Percentiles rank a stretch among this genome's conserved stretches.
Evolutionary conservation across 1,140 invertebrate species (phyloP).

Genomic region (Eurosta solidaginis): DNA sequence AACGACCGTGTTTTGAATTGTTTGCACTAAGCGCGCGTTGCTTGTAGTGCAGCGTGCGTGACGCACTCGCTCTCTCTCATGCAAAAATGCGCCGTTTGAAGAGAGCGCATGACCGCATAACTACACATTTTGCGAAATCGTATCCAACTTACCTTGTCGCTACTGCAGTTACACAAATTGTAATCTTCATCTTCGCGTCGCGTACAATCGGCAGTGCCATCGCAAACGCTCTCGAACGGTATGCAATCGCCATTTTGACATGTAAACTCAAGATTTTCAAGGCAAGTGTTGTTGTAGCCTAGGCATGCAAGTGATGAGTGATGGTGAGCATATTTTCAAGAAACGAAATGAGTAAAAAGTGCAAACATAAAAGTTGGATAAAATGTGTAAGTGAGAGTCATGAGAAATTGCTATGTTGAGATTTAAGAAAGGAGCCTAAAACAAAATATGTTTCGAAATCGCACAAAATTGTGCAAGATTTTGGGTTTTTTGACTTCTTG

Average conservation of each 20-base stretch:
- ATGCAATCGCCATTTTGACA: constrained; percentile 65
- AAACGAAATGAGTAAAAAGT: background rate
- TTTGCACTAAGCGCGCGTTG: background rate
- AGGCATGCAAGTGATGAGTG: background rate
- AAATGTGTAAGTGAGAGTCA: background rate
- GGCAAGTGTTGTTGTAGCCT: constrained; percentile 40
- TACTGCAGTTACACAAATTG: constrained; percentile 58
- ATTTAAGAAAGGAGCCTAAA: too few species aligned
- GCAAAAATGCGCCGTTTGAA: background rate
- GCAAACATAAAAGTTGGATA: background rate
- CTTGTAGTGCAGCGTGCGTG: background rate
- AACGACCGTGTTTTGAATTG: too few species aligned
- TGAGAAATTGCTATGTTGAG: too few species aligned
- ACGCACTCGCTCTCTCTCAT: background rate
- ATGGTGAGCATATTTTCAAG: background rate
- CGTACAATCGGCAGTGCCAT: constrained; percentile 80
- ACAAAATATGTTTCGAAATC: too few species aligned
- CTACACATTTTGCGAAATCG: background rate
- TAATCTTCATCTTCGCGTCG: constrained; percentile 78
- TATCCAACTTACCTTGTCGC: constrained; percentile 56
- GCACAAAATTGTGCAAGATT: too few species aligned
- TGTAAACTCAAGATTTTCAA: constrained; percentile 60
- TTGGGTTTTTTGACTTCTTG: too few species aligned
- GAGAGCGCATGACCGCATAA: background rate
- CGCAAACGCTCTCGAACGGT: constrained; percentile 68